Conservation (phyloP, 92 coral and sea anemone species). For the Anthopleura xanthogrammica region DNA sequence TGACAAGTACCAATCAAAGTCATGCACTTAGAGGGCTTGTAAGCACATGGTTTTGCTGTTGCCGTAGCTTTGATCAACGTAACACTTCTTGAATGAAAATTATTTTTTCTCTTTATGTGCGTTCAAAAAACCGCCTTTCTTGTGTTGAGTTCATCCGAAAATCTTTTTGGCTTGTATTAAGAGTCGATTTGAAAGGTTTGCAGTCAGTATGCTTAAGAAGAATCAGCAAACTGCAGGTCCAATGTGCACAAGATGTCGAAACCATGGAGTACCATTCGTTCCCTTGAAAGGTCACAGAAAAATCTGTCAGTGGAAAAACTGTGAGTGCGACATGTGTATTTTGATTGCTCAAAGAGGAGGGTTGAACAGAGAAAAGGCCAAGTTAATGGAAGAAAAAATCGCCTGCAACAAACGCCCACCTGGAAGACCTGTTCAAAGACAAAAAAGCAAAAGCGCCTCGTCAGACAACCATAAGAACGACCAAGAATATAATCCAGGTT, state of each 20-base stretch:
- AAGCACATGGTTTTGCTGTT: background rate
- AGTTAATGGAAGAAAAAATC: constrained; percentile 2
- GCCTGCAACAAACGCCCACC: background rate
- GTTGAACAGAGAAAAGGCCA: constrained; percentile 21
- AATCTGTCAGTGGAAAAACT: constrained; percentile 11
- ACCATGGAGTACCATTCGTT: constrained; percentile 28
- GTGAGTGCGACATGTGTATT: constrained; percentile 24
- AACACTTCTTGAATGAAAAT: no score
- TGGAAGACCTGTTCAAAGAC: background rate
- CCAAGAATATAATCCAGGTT: background rate
- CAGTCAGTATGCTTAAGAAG: background rate
- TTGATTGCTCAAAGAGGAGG: constrained; percentile 32
- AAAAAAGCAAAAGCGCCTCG: background rate
- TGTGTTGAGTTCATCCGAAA: no score
- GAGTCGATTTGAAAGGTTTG: background rate
- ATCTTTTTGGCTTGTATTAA: no score
- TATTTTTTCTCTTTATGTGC: no score
- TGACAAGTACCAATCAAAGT: constrained; percentile 1
- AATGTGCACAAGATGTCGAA: constrained; percentile 36
- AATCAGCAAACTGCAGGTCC: background rate
- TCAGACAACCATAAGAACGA: background rate
- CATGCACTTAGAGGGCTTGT: background rate
- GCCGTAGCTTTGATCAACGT: no score
- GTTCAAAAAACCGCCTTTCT: no score
- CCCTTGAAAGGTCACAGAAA: constrained; percentile 24